These are phyloP conservation scores for Platyscapa corneri DNA, from an alignment of 1,140 invertebrate species.

Conservation along the genomic window DNA sequence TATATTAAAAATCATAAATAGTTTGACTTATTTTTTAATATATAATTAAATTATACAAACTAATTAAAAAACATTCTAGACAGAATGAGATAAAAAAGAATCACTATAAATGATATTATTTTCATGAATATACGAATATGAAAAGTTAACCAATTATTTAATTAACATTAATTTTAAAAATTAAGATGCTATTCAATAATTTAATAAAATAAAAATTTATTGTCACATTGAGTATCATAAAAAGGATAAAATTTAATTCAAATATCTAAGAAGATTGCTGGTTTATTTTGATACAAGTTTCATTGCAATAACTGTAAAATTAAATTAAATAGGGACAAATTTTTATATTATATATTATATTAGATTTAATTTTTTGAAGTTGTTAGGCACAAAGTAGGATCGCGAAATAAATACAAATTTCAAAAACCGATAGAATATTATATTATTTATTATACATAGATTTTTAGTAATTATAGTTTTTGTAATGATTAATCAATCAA, in stretches of 20 bases:
- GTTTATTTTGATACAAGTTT: not conserved
- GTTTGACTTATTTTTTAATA: no score
- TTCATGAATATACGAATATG: no score
- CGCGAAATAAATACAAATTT: not conserved
- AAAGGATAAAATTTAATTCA: not conserved
- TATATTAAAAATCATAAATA: no score
- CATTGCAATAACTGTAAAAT: not conserved
- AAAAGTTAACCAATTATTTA: no score
- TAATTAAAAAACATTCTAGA: no score
- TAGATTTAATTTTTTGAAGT: not conserved
- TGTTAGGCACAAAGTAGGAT: not conserved
- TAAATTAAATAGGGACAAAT: not conserved
- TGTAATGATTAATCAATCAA: conserved; percentile 7
- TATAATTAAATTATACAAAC: no score
- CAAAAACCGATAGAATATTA: not conserved
- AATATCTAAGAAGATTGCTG: not conserved
- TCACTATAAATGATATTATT: no score
- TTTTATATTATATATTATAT: not conserved
- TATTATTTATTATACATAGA: not conserved
- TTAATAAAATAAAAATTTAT: not conserved
- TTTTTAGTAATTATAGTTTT: not conserved
- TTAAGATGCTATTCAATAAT: no score
- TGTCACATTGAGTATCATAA: not conserved
- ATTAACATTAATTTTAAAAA: no score
- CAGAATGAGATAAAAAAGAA: no score